These are phyloP conservation scores for Plusia festucae DNA, from an alignment of 2,888 invertebrate species.

Conservation along the genomic window DNA sequence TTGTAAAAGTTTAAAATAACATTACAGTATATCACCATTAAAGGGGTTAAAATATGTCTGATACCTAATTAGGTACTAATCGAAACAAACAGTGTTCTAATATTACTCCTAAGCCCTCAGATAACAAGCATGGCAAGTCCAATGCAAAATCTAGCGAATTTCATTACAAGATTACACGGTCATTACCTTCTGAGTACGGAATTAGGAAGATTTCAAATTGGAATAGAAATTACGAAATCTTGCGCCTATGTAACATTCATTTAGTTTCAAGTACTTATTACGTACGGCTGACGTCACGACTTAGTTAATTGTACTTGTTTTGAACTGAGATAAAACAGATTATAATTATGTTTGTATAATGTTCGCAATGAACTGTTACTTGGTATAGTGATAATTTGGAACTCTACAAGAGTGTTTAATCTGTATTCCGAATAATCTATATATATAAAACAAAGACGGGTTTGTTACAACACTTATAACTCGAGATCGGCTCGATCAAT, in stretches of 20 bases:
- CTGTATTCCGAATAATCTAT: too few species aligned
- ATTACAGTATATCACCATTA: neutral
- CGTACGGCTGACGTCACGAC: constrained; percentile 1
- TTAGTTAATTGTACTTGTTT: neutral
- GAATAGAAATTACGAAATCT: constrained; percentile 2
- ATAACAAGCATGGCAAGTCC: neutral
- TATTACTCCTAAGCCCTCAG: neutral
- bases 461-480: too few species aligned
- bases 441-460: too few species aligned
- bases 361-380: neutral
- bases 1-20: neutral
- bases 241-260: constrained; percentile 3
- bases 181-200: constrained; percentile 6
- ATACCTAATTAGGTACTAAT: neutral
- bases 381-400: neutral
- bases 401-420: neutral
- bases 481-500: too few species aligned
- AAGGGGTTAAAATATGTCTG: neutral
- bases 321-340: neutral
- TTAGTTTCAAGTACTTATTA: constrained; percentile 1
- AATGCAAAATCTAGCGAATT: neutral
- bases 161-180: constrained; percentile 10
- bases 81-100: neutral
- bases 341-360: neutral
- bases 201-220: constrained; percentile 11